Conservation (phyloP, 2,113 vertebrate species). For the Otolemur garnettii region DNA sequence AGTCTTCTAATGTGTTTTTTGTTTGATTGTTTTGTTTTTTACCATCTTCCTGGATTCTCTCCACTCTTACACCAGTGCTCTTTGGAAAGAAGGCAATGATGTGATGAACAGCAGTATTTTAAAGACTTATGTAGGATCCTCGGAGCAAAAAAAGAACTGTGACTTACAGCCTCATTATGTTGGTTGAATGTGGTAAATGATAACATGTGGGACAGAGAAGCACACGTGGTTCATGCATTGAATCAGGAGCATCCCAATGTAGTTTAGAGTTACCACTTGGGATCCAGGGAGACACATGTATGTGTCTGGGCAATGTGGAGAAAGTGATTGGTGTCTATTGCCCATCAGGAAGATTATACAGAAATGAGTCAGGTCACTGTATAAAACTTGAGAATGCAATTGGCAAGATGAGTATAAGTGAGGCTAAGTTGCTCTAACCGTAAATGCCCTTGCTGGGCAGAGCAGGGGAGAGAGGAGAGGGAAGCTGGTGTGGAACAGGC, state of each 20-base stretch:
- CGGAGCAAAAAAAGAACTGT: neutral
- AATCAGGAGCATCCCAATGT: neutral
- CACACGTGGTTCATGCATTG: neutral
- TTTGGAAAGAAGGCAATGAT: conserved; percentile 6
- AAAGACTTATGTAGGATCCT: neutral
- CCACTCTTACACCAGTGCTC: neutral
- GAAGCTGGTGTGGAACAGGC: neutral
- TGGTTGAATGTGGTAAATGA: neutral
- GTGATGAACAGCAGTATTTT: neutral
- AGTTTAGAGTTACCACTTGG: neutral
- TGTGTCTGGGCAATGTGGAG: neutral
- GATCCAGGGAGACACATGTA: neutral
- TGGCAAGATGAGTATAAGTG: neutral
- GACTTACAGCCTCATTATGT: neutral
- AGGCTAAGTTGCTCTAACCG: neutral
- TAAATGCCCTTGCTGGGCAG: neutral
- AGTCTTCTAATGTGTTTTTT: neutral
- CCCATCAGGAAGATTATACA: neutral
- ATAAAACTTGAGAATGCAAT: neutral
- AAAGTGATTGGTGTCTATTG: neutral
- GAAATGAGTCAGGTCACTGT: neutral
- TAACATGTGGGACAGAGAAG: neutral
- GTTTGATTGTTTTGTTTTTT: neutral
- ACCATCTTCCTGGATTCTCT: neutral
- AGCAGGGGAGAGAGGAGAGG: neutral